Evolutionary conservation across 2,888 invertebrate genomes (phyloP).

Genomic region (Sepiola atlantica): DNA sequence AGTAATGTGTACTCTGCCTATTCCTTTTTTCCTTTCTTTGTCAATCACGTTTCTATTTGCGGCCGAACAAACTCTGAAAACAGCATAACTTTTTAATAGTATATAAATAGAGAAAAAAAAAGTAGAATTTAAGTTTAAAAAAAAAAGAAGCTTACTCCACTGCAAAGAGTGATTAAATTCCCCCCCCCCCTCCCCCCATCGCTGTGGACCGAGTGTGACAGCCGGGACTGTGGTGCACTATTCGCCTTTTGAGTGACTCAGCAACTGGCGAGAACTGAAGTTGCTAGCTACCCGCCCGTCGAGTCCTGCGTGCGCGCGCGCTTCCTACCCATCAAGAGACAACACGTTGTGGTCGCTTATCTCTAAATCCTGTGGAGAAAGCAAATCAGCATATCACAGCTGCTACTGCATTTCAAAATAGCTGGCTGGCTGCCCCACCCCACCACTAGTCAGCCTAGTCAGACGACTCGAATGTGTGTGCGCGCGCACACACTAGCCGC

Average conservation of each 20-base stretch:
- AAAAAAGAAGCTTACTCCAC: too few species aligned
- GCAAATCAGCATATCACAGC: constrained; percentile 32
- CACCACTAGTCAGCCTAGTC: not conserved
- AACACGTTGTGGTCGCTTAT: not conserved
- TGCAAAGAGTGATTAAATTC: too few species aligned
- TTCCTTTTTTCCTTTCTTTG: too few species aligned
- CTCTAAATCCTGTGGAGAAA: not conserved
- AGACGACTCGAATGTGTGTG: not conserved
- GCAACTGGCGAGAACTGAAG: not conserved
- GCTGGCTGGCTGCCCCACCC: not conserved
- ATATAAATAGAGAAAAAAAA: too few species aligned
- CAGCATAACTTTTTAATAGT: too few species aligned
- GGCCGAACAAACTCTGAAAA: too few species aligned
- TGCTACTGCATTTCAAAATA: constrained; percentile 5
- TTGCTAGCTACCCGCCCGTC: not conserved
- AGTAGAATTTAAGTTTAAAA: too few species aligned
- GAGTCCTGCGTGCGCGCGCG: too few species aligned
- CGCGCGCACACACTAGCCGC: not conserved
- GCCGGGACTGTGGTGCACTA: not conserved
- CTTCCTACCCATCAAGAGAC: constrained; percentile 32
- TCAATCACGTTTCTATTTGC: too few species aligned
- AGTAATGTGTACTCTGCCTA: too few species aligned
- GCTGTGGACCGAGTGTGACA: not conserved
- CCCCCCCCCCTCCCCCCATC: not conserved
- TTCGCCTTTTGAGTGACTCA: not conserved